Conservation (phyloP, 1,140 invertebrate species). For the Neuroterus valhalla region DNA sequence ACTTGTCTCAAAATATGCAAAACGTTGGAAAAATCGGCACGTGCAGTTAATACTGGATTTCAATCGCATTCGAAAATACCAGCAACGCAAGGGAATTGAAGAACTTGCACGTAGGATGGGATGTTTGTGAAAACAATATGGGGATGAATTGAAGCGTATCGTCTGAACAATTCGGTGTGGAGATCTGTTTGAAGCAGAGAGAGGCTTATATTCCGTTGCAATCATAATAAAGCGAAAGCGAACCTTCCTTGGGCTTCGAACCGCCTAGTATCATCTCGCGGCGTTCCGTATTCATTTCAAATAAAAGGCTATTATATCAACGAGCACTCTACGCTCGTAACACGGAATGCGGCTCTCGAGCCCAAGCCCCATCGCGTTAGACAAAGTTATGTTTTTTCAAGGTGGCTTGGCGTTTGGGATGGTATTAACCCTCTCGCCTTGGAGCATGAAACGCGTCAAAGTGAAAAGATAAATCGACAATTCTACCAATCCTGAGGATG, state of each 20-base stretch:
- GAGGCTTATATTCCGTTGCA: constrained; percentile 4
- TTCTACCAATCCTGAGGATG: background rate
- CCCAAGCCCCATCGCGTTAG: constrained; percentile 38
- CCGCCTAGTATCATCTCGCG: constrained; percentile 39
- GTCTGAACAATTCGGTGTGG: background rate
- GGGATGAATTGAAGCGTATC: constrained; percentile 10
- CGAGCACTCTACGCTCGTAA: constrained; percentile 35
- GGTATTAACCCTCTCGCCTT: constrained; percentile 38
- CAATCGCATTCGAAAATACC: background rate
- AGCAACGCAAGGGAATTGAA: background rate
- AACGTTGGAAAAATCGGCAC: background rate
- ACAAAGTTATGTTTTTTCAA: constrained; percentile 36
- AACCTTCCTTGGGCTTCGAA: constrained; percentile 37
- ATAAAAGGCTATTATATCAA: constrained; percentile 52
- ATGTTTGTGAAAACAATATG: constrained; percentile 18
- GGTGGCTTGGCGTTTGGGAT: constrained; percentile 7
- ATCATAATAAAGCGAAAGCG: constrained; percentile 28
- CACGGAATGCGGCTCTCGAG: constrained; percentile 5
- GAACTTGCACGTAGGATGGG: background rate
- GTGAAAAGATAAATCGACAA: background rate
- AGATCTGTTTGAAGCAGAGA: background rate
- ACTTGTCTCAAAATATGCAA: constrained; percentile 13
- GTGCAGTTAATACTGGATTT: background rate
- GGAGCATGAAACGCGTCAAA: background rate
- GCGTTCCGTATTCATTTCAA: constrained; percentile 49